These are phyloP conservation scores for Hyposoter didymator DNA, from an alignment of 2,888 invertebrate species.

Conservation along the genomic window DNA sequence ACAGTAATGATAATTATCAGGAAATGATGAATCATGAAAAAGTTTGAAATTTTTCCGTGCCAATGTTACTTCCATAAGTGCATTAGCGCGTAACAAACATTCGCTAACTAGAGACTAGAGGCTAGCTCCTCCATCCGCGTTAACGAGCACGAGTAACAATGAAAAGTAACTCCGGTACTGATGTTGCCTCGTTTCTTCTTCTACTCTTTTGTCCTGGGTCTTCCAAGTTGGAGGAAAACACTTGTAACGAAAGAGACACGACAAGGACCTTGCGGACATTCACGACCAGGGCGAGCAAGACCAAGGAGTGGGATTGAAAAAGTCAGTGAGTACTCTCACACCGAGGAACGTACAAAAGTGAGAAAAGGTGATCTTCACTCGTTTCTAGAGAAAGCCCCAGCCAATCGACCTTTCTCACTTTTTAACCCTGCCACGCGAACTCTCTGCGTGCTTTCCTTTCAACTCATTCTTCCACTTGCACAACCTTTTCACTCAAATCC, in stretches of 20 bases:
- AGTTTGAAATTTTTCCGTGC: background rate
- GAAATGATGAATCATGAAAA: background rate
- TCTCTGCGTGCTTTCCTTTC: conserved; percentile 28
- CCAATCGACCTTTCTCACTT: conserved; percentile 65
- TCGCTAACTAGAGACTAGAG: background rate
- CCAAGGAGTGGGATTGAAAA: background rate
- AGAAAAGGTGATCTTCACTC: conserved; percentile 43
- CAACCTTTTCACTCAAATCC: conserved; percentile 27
- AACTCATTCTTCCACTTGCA: conserved; percentile 46
- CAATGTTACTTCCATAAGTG: background rate
- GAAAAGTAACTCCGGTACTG: conserved; percentile 13
- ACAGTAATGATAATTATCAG: background rate
- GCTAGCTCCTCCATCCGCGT: background rate
- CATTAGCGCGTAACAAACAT: background rate
- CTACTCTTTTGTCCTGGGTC: conserved; percentile 37
- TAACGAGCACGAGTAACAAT: conserved; percentile 31
- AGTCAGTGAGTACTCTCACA: conserved; percentile 2
- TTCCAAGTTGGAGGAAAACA: conserved; percentile 10
- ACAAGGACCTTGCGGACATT: conserved; percentile 21
- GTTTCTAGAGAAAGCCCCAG: conserved; percentile 29
- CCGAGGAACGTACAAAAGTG: conserved; percentile 19
- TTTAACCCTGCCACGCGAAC: conserved; percentile 38
- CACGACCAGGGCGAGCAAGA: conserved; percentile 1
- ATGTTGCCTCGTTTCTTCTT: conserved; percentile 15
- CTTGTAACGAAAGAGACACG: conserved; percentile 30